Base-by-base conservation (phyloP, 2,113 vertebrate species). In the Onychostruthus taczanowskii region DNA sequence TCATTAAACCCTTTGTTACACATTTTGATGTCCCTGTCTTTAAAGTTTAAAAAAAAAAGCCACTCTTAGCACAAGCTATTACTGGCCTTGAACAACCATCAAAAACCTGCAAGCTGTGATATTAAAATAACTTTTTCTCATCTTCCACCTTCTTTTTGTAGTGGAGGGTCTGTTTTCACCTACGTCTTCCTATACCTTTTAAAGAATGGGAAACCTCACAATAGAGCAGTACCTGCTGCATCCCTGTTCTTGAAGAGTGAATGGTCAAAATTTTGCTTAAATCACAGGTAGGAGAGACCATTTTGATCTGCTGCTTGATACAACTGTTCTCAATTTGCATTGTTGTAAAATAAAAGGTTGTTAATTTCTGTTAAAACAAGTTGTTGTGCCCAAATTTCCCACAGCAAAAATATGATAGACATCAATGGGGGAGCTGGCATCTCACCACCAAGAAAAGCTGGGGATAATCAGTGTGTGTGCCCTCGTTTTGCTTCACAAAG, bases 381-480 rank as follows among this genome's bases (percentile, higher is more conserved):
- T 43, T 35, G 37, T 67, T 76, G 23, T 56, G 26, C 27, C n/a
- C 20, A 43, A 85, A 67, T 3, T 3, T 21, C 30, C 33, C 1
- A 0, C 23, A 52, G 43, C 15, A 86, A 74, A 86, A 90, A 47
- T 6, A n/a, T 0, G 0, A 30, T 4, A 61, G 61, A 14, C 35
- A 23, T 20, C 53, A 16, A 17, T 0, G 0, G 73, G 66, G 62
- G 81, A 87, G 22, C 62, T 89, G 76, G 69, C 52, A 33, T 31
- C 79, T 88, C 43, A n/a, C 10, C 59, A 46, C 39, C 35, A 50
- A 9, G 69, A 24, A 64, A 87, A 84, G 49, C 69, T 79, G 73
- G 35, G 68, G 63, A 52, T 74, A 44, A 81, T 93, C 64, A 55
- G 27, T n/a, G 52, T 1, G 0, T 62, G 63, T 69, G 56, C 78